Evolutionary conservation across 2,113 vertebrate species (phyloP), one percentile per base, ranked within the genome.

Genomic region (Antennarius striatus): DNA sequence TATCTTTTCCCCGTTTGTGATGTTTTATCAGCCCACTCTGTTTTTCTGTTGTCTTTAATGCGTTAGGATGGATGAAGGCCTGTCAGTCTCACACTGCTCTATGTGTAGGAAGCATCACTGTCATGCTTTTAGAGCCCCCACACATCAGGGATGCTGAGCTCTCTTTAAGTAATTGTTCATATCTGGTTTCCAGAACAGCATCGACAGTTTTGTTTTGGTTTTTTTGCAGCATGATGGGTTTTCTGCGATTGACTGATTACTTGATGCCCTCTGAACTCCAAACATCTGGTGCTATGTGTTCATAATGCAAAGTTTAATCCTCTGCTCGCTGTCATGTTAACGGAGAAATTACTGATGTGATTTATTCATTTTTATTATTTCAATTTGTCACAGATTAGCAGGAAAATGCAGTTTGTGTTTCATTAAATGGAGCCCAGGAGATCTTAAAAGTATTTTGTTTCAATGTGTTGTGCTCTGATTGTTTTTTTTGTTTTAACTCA

Each of bases 51-150:
- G 36, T 73, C 52, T 50, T 56, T 47, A 43, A 55, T 55, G 17
- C 15, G 63, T 53, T 64, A 39, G 39, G 68, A 52, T 43, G 2
- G 58, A 46, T 68, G 57, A 63, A 77, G 66, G 70, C 71, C 46
- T 13, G 68, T 75, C 74, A 43, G 43, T 56, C 60, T 78, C 54
- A 0, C 54, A 4, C 58, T 1, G 49, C 54, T 56, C 59, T 68
- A 10, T 57, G 72, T 68, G 64, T 61, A 54, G 57, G 29, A 54
- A 12, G 12, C 63, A 5, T 56, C 36, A 22, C 32, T 32, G 39
- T 68, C 46, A 1, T 62, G 6, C 39, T 40, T 5, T 14, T 6
- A 10, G 39, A n/a, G 15, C 17, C 43, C 43, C 30, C 17, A 17
- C 68, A 47, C 57, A 46, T 43, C 42, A 43, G 42, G 47, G 53